Conservation (phyloP, 2,113 vertebrate genomes). For the Pelmatolapia mariae region DNA sequence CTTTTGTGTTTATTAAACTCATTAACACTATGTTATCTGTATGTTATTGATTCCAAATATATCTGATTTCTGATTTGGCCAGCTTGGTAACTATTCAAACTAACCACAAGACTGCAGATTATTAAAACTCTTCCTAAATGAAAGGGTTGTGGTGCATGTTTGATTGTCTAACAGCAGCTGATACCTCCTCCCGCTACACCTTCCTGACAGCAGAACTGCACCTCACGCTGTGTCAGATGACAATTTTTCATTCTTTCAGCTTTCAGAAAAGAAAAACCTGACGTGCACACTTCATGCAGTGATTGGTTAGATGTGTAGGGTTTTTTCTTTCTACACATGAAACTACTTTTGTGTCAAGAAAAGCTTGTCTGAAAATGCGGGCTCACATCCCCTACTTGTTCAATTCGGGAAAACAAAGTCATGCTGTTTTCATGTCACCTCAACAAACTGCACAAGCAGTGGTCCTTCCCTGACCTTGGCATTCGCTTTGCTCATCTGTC, state of each 20-base stretch:
- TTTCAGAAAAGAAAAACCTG: neutral
- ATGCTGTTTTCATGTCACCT: neutral
- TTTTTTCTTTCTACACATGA: neutral
- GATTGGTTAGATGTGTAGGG: neutral
- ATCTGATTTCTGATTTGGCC: neutral
- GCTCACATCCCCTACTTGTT: neutral
- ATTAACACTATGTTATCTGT: neutral
- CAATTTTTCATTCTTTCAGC: neutral
- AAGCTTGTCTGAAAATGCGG: neutral
- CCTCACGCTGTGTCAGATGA: neutral
- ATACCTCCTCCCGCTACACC: neutral
- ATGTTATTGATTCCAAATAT: neutral
- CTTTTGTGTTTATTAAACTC: neutral
- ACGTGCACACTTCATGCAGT: neutral
- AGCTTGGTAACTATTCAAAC: neutral
- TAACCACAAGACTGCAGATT: neutral
- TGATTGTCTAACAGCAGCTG: neutral
- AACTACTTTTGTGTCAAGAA: neutral
- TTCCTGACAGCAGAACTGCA: neutral
- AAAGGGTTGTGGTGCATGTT: neutral
- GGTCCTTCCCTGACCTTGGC: neutral
- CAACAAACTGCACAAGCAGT: neutral
- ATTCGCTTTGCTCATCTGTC: neutral
- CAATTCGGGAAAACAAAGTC: neutral
- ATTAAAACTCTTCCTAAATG: neutral